Percentiles rank a stretch among this genome's conserved stretches.
Conservation (phyloP, 2,797 vertebrate genomes). For the Harpagifer antarcticus region DNA sequence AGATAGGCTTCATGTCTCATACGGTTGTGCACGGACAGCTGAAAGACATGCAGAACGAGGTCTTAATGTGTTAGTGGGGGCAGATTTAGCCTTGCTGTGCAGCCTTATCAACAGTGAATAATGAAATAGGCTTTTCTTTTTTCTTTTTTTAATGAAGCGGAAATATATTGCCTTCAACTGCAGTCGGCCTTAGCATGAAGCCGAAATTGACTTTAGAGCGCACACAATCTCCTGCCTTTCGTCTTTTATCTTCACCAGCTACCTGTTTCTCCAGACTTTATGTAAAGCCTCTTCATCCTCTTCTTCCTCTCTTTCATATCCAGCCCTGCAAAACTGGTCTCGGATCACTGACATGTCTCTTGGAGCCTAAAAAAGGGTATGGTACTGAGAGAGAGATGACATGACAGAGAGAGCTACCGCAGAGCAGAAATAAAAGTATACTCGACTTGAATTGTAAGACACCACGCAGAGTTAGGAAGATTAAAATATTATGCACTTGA, state of each 20-base stretch:
- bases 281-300: slow-evolving; percentile 6
- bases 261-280: slow-evolving; percentile 37
- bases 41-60: slow-evolving; percentile 9
- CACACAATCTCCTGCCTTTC: background rate
- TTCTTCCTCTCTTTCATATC: slow-evolving; percentile 20
- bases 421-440: slow-evolving; percentile 33
- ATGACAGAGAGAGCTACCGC: slow-evolving; percentile 41
- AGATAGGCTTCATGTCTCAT: slow-evolving; percentile 21
- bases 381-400: slow-evolving; percentile 36
- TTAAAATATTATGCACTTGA: slow-evolving; percentile 11
- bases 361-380: slow-evolving; percentile 59
- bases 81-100: background rate
- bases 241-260: slow-evolving; percentile 22
- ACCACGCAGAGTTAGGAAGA: slow-evolving; percentile 15
- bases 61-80: slow-evolving; percentile 13
- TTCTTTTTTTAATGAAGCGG: slow-evolving; percentile 13
- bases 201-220: slow-evolving; percentile 20
- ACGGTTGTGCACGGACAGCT: slow-evolving; percentile 5
- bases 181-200: slow-evolving; percentile 13
- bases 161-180: slow-evolving; percentile 46
- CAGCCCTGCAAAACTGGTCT: slow-evolving; percentile 30
- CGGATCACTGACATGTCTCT: slow-evolving; percentile 45
- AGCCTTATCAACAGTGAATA: slow-evolving; percentile 18
- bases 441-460: slow-evolving; percentile 17
- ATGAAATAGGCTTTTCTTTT: slow-evolving; percentile 9